These are phyloP conservation scores for Scomber japonicus DNA, from an alignment of 2,113 vertebrate species.

Conservation along the genomic window DNA sequence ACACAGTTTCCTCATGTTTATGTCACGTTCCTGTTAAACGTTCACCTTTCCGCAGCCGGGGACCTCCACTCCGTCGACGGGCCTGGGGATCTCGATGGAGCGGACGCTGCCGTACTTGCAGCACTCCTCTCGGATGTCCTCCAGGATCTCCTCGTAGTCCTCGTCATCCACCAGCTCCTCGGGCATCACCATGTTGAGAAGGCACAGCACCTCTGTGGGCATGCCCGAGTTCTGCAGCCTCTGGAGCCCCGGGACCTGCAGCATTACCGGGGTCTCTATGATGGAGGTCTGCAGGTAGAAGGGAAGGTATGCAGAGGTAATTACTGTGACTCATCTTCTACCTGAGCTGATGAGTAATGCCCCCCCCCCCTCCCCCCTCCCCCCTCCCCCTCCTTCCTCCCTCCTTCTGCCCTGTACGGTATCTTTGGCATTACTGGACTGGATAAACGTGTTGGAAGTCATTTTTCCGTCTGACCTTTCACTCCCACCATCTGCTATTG, in stretches of 20 bases:
- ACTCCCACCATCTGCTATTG: constrained; percentile 5
- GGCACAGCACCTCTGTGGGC: constrained; percentile 85
- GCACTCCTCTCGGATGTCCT: constrained; percentile 86
- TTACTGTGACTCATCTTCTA: neutral
- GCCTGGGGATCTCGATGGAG: constrained; percentile 86
- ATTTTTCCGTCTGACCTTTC: constrained; percentile 19
- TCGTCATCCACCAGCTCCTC: constrained; percentile 87
- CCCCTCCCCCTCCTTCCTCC: neutral
- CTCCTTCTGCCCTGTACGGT: neutral
- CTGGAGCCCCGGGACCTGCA: constrained; percentile 85
- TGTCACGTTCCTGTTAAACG: no score
- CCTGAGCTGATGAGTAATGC: no score
- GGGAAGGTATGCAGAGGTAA: neutral
- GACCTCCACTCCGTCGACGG: constrained; percentile 82
- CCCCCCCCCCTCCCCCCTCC: neutral
- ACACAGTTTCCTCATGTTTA: no score
- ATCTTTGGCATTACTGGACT: neutral
- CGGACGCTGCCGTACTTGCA: constrained; percentile 85
- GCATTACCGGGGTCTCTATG: constrained; percentile 81
- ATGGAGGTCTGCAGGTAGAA: constrained; percentile 67
- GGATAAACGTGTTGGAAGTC: neutral
- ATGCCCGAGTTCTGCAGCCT: constrained; percentile 79
- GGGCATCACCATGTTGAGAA: constrained; percentile 87
- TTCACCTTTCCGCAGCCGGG: constrained; percentile 86
- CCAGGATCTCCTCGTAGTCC: constrained; percentile 87